Conservation (phyloP, 2,888 invertebrate species). For the Zele albiditarsus region DNA sequence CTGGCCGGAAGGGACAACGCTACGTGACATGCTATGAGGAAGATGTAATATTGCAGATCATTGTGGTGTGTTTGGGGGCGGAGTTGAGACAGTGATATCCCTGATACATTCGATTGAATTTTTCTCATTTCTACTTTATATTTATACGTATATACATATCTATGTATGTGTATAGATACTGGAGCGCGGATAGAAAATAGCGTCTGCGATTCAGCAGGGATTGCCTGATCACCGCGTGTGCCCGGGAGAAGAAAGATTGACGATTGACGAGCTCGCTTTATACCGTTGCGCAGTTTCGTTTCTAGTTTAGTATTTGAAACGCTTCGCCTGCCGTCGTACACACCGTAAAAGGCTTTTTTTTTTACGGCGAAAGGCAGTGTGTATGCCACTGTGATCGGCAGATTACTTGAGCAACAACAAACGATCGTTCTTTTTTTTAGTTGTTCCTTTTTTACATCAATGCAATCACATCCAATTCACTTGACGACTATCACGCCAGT, state of each 20-base stretch:
- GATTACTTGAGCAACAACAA: slow-evolving; percentile 20
- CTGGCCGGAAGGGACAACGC: not conserved
- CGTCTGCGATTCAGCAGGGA: slow-evolving; percentile 6
- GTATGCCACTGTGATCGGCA: slow-evolving; percentile 15
- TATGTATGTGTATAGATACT: not conserved
- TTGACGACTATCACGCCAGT: slow-evolving; percentile 17
- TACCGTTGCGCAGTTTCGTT: slow-evolving; percentile 23
- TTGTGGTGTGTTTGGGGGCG: slow-evolving; percentile 4
- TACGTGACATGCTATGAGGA: slow-evolving; percentile 8
- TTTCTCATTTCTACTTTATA: not conserved
- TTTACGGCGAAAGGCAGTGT: slow-evolving; percentile 14
- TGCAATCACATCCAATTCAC: slow-evolving; percentile 44
- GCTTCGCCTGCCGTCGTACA: slow-evolving; percentile 12
- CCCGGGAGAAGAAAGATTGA: slow-evolving; percentile 2
- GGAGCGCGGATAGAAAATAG: not conserved
- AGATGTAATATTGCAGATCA: slow-evolving; percentile 20
- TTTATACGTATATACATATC: not conserved
- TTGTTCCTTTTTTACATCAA: slow-evolving; percentile 38
- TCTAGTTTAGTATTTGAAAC: slow-evolving; percentile 28
- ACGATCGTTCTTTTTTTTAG: slow-evolving; percentile 21
- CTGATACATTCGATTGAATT: not conserved
- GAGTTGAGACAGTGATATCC: slow-evolving; percentile 6
- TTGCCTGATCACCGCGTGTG: slow-evolving; percentile 9
- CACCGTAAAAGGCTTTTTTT: slow-evolving; percentile 14
- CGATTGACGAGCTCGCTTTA: not conserved